Conservation (phyloP, 2,113 vertebrate species). For the Canis aureus region DNA sequence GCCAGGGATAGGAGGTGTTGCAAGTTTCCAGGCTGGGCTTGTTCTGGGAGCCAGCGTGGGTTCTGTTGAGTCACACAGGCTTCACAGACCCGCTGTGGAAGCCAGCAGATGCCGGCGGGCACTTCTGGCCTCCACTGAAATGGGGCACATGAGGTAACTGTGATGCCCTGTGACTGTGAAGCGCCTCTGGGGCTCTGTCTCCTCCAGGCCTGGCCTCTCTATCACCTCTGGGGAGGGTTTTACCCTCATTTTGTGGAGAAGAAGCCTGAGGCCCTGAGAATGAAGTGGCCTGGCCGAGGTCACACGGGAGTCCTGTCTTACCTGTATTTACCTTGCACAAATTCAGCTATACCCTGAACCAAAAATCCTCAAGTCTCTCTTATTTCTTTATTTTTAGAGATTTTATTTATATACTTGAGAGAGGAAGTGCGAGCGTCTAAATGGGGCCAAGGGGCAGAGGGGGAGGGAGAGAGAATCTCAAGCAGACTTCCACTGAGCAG, state of each 20-base stretch:
- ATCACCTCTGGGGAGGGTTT: background rate
- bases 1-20: background rate
- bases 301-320: background rate
- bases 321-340: rapidly evolving
- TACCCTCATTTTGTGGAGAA: background rate
- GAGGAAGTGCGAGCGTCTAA: no score
- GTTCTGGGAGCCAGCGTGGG: background rate
- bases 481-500: no score
- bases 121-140: rapidly evolving
- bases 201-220: background rate
- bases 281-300: background rate
- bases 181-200: background rate
- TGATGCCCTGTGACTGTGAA: background rate
- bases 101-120: background rate
- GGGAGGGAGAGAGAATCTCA: no score
- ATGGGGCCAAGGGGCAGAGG: no score
- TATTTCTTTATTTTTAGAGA: background rate
- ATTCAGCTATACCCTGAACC: background rate
- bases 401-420: no score
- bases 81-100: no score
- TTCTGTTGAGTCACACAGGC: background rate
- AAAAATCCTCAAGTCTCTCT: background rate
- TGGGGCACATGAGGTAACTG: background rate
- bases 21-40: background rate
- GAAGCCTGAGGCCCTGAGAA: background rate